Base-by-base conservation (phyloP, 2,797 vertebrate genomes). In the Falco naumanni region DNA sequence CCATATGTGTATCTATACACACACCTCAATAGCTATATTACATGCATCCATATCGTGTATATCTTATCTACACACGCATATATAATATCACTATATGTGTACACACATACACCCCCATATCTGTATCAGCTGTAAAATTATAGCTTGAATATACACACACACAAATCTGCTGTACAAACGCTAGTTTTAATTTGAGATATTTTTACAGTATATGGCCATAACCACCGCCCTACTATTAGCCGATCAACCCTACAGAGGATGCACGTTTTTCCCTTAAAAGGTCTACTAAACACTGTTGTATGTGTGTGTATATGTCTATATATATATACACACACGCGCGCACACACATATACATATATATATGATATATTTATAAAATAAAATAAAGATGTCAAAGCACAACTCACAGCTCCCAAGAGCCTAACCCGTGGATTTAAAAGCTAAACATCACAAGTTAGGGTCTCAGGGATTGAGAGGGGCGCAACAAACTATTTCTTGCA, bases 361-460 rank as follows among this genome's bases (percentile, higher is more conserved):
- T 9, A 91, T 66, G 60, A 33, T n/a, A 87, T 86, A 83, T 63
- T 86, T 85, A 29, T 66, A 94, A 96, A 95, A 93, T 83, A 95
- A 95, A 93, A 97, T 79, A 93, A 95, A 97, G 99, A 98, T 95
- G 99, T 96, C 97, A 87, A 98, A 97, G 99, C 98, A 98, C 98
- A 98, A 98, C 99, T 99, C 99, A 97, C 99, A 99, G 99, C 99
- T 99, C 99, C 99, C 99, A 98, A 99, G 99, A 99, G 98, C 99
- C 99, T 99, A 99, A 99, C 99, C 99, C 99, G 99, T 99, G 99
- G 99, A 99, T 99, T 99, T 98, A 98, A 99, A 98, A 98, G 98
- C 98, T 98, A 99, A 99, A 99, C 99, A 99, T 99, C 99, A 99
- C 99, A 99, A 99, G 99, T 99, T 99, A 99, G 99, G 99, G 99